Base-by-base conservation (phyloP, 2,797 vertebrate species). In the Chelon auratus region DNA sequence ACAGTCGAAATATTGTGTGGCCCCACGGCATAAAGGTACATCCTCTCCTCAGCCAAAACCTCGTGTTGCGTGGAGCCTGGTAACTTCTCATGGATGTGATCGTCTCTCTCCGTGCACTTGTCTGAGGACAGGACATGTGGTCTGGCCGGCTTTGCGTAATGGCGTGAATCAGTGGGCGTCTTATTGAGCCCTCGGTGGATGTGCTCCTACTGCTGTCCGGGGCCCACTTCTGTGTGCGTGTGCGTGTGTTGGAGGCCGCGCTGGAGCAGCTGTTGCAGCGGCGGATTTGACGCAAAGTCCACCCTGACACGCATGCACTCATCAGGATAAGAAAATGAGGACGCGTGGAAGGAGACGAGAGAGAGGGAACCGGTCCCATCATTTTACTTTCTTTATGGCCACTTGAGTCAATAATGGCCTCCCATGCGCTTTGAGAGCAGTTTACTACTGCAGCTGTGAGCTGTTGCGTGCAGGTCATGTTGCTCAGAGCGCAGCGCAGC, bases 211-310 rank as follows among this genome's bases (percentile, higher is more conserved):
- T 57, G 68, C 68, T 50, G 63, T 33, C 60, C 71, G 67, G 53
- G 50, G 65, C 75, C 62, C 50, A 30, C 59, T 42, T 22, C 5
- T 53, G 60, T 48, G 54, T 40, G 62, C 39, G 57, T 6, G 18
- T 70, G 68, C 39, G 26, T 57, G 64, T 51, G 74, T 30, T 3
- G 2, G 60, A 39, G 56, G 54, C 47, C 3, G 72, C 3, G 72
- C 72, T 24, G 13, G 72, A 80, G 82, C 87, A 91, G 90, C 87
- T 93, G 91, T 86, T 85, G 68, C 69, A 87, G 84, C 65, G 51
- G 87, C 62, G 43, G 84, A 85, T 84, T 86, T 88, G 86, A 89
- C 56, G 68, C 65, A 69, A 75, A 73, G 66, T 20, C 43, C 33
- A 55, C 61, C 22, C 43, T 83, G 68, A 72, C 65, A 24, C 61